Base-by-base conservation (phyloP, 2,888 invertebrate genomes). In the Metopia argyrocephala region DNA sequence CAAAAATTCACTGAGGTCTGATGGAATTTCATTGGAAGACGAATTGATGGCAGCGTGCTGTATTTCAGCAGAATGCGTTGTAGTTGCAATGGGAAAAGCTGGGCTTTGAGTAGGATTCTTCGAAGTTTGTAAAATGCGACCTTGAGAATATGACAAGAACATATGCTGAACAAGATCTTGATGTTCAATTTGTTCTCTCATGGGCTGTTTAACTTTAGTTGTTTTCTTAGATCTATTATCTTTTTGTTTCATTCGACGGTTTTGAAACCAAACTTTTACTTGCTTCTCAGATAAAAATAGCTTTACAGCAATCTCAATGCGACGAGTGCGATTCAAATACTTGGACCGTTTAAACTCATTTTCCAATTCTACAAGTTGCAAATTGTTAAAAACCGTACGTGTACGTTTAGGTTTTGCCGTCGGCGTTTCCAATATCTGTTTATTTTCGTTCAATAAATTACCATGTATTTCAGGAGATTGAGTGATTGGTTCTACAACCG, bases 341-440 rank as follows among this genome's bases (percentile, higher is more conserved):
- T 96, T 93, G 91, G 97, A 97, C 92, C 95, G 96, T 90, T 97
- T 97, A 90, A 98, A 98, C 92, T 98, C 97, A 88, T 97, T 97
- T 90, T 98, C 98, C 86, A 98, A 92, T 91, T 98, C 97, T 89
- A 97, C 92, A 87, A 98, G 96, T 92, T 98, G 98, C 91, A 96
- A 96, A 89, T 97, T 94, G 64, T 97, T 97, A 92, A 97, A 98
- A 9, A 97, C 97, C 76, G 98, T 98, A 85, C 98, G 93, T 86
- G 97, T 96, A 64, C 98, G 93, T 89, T 98, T 98, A 3, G 71
- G 4, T 46, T 79, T 82, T 1, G 27, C 57, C n/a, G 50, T 62
- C n/a, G 45, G 20, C 7, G 54, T n/a, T 45, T 48, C 69, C 2
- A 61, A 7, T 46, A 64, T 9, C 54, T 75, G 69, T 15, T 21